A percentile compares a stretch with the other conserved stretches of the same genome.
Evolutionary conservation across 2,888 invertebrate species (phyloP).

Genomic region (Keiferia lycopersicella): DNA sequence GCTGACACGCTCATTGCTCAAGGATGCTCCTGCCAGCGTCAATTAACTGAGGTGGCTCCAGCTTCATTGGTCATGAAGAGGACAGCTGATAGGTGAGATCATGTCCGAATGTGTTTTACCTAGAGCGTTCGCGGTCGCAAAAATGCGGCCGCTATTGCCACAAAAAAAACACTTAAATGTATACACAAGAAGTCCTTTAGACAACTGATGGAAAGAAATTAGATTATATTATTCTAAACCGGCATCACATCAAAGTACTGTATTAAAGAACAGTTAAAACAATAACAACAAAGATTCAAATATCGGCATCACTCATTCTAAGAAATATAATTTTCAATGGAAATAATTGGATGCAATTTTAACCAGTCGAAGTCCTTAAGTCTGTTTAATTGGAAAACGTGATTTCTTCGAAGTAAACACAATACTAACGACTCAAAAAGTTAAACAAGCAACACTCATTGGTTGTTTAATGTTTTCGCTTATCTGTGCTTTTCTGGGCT

Average conservation of each 20-base stretch:
- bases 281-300: background rate
- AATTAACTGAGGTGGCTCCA: background rate
- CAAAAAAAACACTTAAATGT: no score
- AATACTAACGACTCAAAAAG: slow-evolving; percentile 33
- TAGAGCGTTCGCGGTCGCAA: no score
- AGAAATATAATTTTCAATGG: background rate
- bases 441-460: slow-evolving; percentile 11
- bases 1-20: no score
- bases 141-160: no score
- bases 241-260: no score
- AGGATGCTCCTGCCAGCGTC: no score
- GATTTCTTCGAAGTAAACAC: background rate
- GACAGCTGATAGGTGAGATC: background rate
- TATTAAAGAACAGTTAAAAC: background rate
- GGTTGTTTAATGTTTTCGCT: no score
- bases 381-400: slow-evolving; percentile 13
- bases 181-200: no score
- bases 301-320: background rate
- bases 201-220: no score
- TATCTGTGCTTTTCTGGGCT: no score
- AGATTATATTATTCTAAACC: no score
- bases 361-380: background rate
- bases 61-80: background rate
- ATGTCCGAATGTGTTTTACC: no score
- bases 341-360: slow-evolving; percentile 7